Base-by-base conservation (phyloP, 30 jellyfish, hydroid and myxozoan species). In the Aurelia coerulea region DNA sequence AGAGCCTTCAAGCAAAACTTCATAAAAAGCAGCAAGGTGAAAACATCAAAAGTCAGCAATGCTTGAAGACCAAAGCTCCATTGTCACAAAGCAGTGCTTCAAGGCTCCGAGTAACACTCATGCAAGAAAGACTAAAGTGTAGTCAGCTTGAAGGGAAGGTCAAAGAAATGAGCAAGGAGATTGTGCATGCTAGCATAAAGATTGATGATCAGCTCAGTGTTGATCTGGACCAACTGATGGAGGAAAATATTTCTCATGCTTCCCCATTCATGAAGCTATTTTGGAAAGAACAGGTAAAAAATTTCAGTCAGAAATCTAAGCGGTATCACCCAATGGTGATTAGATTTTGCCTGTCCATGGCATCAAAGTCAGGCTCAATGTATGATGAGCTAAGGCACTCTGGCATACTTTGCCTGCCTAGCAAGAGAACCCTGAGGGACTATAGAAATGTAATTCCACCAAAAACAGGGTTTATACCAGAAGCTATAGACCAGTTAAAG, bases 191-290 rank as follows among this genome's bases (percentile, higher is more conserved):
- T 1, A 46, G 54, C 32, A 62, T 82, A 0, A 82, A 79, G 65
- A 37, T 68, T 1, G 88, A 82, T 50, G 17, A 82, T 67, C 80
- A 68, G 64, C 76, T 82, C 19, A 67, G 86, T 50, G 62, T 9
- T 67, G 91, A 82, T 49, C 66, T 82, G 69, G 52, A 51, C 53
- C 42, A 68, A 15, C 53, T 82, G 17, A 70, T 82, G 85, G 70
- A 52, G 13, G 1, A 68, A 32, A 82, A 69, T 29, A n/a, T 52
- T 14, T 3, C 3, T 15, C 8, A 67, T 17, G 78, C 86, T n/a
- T 35, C 91, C 64, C 91, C 91, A 23, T 82, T 82, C 76, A 82
- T 82, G 91, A 34, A 82, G 87, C 71, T 82, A 10, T 82, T 82
- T 70, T 82, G 91, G 91, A 33, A 82, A 19, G 80, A 82, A 62